These are phyloP conservation scores for Telenomus remus DNA, from an alignment of 1,140 invertebrate species.

Conservation along the genomic window DNA sequence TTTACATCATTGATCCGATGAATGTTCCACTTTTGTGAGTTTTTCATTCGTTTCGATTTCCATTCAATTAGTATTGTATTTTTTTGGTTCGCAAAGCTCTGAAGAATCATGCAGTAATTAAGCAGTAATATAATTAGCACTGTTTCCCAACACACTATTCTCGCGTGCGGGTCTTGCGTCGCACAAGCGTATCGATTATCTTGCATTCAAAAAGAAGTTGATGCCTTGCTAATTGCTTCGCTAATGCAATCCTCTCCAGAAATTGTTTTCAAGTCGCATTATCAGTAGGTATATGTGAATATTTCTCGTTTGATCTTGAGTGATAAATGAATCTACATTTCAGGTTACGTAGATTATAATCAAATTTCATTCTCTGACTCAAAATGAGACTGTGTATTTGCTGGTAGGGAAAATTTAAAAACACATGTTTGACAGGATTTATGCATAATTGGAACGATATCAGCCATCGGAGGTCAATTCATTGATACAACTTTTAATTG, in stretches of 20 bases:
- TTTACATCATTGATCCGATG: too few species aligned
- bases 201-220: constrained; percentile 2
- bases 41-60: neutral
- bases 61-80: neutral
- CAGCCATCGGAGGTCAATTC: neutral
- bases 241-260: constrained; percentile 16
- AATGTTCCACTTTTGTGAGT: too few species aligned
- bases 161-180: neutral
- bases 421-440: too few species aligned
- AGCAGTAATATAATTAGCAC: constrained; percentile 8
- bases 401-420: too few species aligned
- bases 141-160: neutral
- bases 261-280: constrained; percentile 5
- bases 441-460: neutral
- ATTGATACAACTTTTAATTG: constrained; percentile 11
- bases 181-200: constrained; percentile 7
- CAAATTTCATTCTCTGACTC: too few species aligned
- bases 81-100: neutral
- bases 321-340: too few species aligned
- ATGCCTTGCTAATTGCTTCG: constrained; percentile 11
- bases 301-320: too few species aligned
- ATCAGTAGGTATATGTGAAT: too few species aligned
- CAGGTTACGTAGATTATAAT: too few species aligned
- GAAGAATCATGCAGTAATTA: constrained; percentile 7
- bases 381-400: too few species aligned